Percentiles rank a stretch among this genome's conserved stretches.
Evolutionary conservation across 1,140 invertebrate genomes (phyloP).

Genomic region (Musca domestica): DNA sequence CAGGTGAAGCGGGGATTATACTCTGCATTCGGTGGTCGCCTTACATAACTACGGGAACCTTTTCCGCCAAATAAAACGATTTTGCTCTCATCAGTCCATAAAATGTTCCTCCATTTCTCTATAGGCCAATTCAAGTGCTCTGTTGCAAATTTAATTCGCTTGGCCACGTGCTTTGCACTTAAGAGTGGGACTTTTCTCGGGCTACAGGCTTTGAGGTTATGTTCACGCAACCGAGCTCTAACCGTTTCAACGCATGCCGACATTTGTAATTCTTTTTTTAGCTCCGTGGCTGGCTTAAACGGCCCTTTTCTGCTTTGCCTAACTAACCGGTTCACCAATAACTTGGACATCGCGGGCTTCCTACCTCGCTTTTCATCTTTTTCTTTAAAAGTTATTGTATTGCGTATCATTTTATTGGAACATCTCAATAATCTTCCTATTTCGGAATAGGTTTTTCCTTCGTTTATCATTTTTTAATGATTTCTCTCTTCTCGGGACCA

Average conservation of each 20-base stretch:
- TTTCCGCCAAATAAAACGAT: conserved; percentile 25
- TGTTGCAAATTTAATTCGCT: no score
- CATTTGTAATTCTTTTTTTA: not conserved
- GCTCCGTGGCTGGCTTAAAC: conserved; percentile 2
- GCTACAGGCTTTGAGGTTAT: conserved; percentile 1
- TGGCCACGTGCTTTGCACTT: no score
- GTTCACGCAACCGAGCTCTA: not conserved
- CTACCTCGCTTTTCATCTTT: no score
- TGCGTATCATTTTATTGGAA: no score
- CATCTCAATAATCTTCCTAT: no score
- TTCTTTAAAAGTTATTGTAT: no score
- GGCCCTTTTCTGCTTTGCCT: not conserved
- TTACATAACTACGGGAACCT: conserved; percentile 21
- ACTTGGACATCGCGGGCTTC: no score
- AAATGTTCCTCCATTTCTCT: conserved; percentile 26
- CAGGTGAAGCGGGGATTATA: no score
- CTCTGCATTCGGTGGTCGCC: not conserved
- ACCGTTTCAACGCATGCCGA: conserved; percentile 15
- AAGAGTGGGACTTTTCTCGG: no score
- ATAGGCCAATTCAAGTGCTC: conserved; percentile 18
- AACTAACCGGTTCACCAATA: no score
- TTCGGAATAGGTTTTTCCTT: no score
- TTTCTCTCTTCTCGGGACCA: not conserved
- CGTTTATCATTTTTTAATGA: not conserved
- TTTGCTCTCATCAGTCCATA: conserved; percentile 23